A percentile compares a stretch with the other conserved stretches of the same genome.
Evolutionary conservation across 1,140 invertebrate genomes (phyloP).

Genomic region (Heliconius congener): DNA sequence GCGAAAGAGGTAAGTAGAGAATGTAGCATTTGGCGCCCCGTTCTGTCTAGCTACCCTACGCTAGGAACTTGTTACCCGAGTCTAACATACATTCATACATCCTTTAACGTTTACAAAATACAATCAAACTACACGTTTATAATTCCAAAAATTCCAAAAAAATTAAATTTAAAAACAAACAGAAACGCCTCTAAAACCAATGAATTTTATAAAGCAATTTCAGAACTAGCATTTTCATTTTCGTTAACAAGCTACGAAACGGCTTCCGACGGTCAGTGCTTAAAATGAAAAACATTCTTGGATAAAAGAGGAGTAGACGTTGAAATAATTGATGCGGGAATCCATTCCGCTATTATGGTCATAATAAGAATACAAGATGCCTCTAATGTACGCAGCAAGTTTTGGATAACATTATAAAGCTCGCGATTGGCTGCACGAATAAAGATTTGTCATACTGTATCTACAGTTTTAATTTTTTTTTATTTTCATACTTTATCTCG

Average conservation of each 20-base stretch:
- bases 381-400: slow-evolving; percentile 45
- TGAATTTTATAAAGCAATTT: slow-evolving; percentile 30
- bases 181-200: slow-evolving; percentile 1
- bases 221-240: slow-evolving; percentile 18
- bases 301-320: slow-evolving; percentile 18
- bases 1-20: too few relatives aligned
- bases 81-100: too few relatives aligned
- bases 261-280: slow-evolving; percentile 27
- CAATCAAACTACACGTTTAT: too few relatives aligned
- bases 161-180: not conserved
- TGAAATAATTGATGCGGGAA: slow-evolving; percentile 38
- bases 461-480: not conserved
- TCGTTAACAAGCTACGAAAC: slow-evolving; percentile 20
- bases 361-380: slow-evolving; percentile 47
- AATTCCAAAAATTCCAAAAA: too few relatives aligned
- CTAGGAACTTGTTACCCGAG: too few relatives aligned
- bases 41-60: too few relatives aligned
- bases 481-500: too few relatives aligned
- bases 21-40: too few relatives aligned
- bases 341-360: slow-evolving; percentile 34
- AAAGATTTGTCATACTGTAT: slow-evolving; percentile 27
- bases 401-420: slow-evolving; percentile 45
- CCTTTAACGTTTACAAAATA: too few relatives aligned
- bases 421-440: slow-evolving; percentile 38
- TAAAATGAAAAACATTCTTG: slow-evolving; percentile 32